These are phyloP conservation scores for Mongoloraphidia duomilia DNA, from an alignment of 2,888 invertebrate species.

Conservation along the genomic window DNA sequence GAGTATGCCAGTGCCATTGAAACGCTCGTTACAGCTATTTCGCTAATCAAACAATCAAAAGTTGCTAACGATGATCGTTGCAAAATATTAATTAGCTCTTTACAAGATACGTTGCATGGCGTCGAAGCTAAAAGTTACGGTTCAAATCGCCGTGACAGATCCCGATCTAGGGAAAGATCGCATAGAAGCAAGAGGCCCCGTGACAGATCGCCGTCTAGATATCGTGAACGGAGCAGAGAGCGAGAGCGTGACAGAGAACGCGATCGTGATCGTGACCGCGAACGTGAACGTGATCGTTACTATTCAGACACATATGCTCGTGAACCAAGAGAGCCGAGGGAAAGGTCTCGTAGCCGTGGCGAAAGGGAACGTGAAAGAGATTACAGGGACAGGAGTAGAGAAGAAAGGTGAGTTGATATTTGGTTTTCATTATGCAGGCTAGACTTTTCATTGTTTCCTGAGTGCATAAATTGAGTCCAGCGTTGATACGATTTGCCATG, in stretches of 20 bases:
- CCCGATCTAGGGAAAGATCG: slow-evolving; percentile 33
- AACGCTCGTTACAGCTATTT: slow-evolving; percentile 96
- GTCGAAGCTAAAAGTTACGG: slow-evolving; percentile 97
- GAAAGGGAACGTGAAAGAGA: slow-evolving; percentile 49
- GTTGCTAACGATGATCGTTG: slow-evolving; percentile 93
- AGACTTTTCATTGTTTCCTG: too few species aligned
- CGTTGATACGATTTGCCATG: too few species aligned
- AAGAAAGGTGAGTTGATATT: slow-evolving; percentile 48
- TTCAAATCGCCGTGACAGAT: slow-evolving; percentile 47
- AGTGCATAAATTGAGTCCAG: too few species aligned
- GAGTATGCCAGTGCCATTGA: slow-evolving; percentile 98
- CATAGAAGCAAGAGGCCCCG: slow-evolving; percentile 29
- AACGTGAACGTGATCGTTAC: slow-evolving; percentile 37
- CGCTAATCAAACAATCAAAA: slow-evolving; percentile 90
- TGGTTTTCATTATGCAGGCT: background rate
- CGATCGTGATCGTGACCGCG: slow-evolving; percentile 39
- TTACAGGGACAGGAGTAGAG: slow-evolving; percentile 61
- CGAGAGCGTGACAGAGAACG: slow-evolving; percentile 40
- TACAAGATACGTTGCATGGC: slow-evolving; percentile 92
- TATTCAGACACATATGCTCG: slow-evolving; percentile 31
- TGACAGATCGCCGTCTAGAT: slow-evolving; percentile 26
- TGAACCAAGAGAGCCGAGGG: slow-evolving; percentile 44
- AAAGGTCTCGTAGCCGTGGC: slow-evolving; percentile 72
- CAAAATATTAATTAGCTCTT: slow-evolving; percentile 90
- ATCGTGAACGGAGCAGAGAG: slow-evolving; percentile 38